Base-by-base conservation (phyloP, 2,797 vertebrate species). In the Sardinella longiceps region DNA sequence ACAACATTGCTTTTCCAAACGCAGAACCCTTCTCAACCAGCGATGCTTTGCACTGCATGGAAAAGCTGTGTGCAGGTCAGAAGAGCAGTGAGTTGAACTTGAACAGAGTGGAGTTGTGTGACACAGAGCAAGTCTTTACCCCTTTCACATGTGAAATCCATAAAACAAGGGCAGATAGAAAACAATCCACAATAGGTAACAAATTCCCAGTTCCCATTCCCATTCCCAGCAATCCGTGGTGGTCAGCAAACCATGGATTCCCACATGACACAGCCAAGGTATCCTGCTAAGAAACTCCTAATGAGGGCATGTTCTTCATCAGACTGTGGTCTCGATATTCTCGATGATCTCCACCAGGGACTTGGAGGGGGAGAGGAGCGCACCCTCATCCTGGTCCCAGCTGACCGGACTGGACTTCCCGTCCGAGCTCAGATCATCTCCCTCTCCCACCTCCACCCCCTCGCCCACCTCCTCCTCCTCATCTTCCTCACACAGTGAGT, bases 321-420 rank as follows among this genome's bases (percentile, higher is more conserved):
- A 99, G 92, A 99, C 98, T 80, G 98, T 99, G 90, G 98, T 99
- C 95, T 99, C 98, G 82, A 99, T 99, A 86, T 98, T 99, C 93
- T 99, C 98, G 0, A 99, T 99, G 93, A 99, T 98, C 91, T 99
- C 98, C 93, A 99, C 95, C 86, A 96, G 96, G 0, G 98, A 97
- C 92, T 97, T 98, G 0, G 98, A 99, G 0, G 97, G 97, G 0
- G 97, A 98, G n/a, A 99, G 94, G 48, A 99, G 94, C 1, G 96
- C 95, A 91, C 97, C 97, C 56, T 98, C 97, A 0, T 98, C 97
- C 2, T 97, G 97, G 51, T 97, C 98, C 97, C 98, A 99, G 91
- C 97, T 98, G 50, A 96, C 95, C 0, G 97, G 98, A 89, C 97
- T 98, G 88, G 97, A 98, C 91, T 95, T 93, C 50, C 93, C 95